These are phyloP conservation scores for Orycteropus afer DNA, from an alignment of 2,113 vertebrate genomes.

Conservation along the genomic window DNA sequence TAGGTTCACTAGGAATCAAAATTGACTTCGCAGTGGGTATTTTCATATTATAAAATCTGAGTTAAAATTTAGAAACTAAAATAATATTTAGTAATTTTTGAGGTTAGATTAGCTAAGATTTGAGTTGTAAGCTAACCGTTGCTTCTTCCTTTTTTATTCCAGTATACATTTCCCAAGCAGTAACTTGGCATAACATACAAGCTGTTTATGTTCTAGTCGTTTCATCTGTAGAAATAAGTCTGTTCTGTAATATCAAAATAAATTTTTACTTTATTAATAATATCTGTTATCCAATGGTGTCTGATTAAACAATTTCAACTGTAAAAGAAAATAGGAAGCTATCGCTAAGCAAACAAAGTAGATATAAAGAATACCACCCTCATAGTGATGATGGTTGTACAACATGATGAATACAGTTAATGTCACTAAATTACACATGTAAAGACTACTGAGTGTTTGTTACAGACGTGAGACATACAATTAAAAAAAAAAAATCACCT, in stretches of 20 bases:
- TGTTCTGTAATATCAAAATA: not conserved
- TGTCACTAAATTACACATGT: not conserved
- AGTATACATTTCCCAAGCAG: not conserved
- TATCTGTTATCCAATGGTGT: not conserved
- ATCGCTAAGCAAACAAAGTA: not conserved
- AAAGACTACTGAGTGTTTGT: not conserved
- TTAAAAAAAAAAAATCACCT: not conserved
- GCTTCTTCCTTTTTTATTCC: not conserved
- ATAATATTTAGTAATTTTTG: constrained; percentile 25
- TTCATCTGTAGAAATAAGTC: not conserved
- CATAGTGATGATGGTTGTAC: not conserved
- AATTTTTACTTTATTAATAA: not conserved
- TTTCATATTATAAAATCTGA: constrained; percentile 25
- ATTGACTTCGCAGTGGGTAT: no score
- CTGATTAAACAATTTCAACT: not conserved
- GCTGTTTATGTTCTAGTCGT: not conserved
- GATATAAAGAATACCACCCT: not conserved
- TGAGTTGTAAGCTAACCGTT: not conserved
- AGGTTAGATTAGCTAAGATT: not conserved
- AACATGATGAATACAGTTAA: not conserved
- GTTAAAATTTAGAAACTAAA: not conserved
- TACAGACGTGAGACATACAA: no score
- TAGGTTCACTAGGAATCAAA: no score
- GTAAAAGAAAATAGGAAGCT: not conserved
- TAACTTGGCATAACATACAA: not conserved